phyloP scores from a whole-genome alignment of 2,113 vertebrate genomes.

The Clupea harengus region DNA sequence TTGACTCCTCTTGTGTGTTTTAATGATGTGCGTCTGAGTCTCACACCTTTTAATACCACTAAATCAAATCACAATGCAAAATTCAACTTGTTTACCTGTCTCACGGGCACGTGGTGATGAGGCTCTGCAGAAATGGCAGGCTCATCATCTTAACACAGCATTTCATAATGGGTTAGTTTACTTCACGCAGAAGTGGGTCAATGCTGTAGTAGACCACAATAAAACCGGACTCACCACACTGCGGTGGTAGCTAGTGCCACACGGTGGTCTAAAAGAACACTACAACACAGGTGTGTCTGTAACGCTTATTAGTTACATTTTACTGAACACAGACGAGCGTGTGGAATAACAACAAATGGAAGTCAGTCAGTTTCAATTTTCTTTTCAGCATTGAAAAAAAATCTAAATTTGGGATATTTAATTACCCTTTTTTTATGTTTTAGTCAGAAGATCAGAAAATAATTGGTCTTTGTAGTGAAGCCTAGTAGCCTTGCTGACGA shows the following conservation, averaged over 20 bases:
- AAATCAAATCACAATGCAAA: background rate
- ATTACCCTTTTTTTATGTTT: too few species aligned
- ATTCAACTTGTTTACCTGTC: background rate
- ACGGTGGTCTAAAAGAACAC: background rate
- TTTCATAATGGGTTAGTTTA: background rate
- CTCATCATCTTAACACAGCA: background rate
- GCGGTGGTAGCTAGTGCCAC: background rate
- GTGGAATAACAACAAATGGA: too few species aligned
- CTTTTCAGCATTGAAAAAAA: too few species aligned
- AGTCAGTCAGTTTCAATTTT: too few species aligned
- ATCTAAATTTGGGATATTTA: too few species aligned
- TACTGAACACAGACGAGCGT: too few species aligned
- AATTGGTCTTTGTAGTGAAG: too few species aligned
- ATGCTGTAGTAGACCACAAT: conserved; percentile 19
- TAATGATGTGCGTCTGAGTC: too few species aligned
- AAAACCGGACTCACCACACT: background rate
- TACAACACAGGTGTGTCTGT: background rate
- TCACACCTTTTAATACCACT: background rate
- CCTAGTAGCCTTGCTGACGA: too few species aligned
- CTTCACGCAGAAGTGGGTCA: conserved; percentile 53
- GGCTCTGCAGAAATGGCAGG: background rate
- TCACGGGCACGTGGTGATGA: background rate
- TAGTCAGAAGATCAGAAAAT: too few species aligned
- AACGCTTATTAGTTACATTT: too few species aligned
- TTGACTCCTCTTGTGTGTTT: too few species aligned